Conservation (phyloP, 2,888 invertebrate genomes). For the Melipona beecheii region DNA sequence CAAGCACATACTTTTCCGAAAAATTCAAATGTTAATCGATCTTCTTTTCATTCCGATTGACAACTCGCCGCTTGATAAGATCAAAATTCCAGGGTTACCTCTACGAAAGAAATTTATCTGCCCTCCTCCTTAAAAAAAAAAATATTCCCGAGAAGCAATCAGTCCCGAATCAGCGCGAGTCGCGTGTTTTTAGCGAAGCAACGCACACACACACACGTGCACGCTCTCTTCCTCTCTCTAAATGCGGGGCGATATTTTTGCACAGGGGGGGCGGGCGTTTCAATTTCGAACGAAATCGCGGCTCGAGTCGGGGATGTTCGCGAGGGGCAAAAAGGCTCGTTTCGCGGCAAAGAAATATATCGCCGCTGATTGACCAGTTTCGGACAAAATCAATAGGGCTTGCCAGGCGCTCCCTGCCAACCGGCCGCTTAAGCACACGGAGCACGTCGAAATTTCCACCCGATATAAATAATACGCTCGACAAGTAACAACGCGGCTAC, state of each 20-base stretch:
- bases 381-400: conserved; percentile 68
- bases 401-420: conserved; percentile 54
- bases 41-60: too few species aligned
- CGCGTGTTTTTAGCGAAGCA: neutral
- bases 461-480: conserved; percentile 59
- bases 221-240: neutral
- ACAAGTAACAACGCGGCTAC: neutral
- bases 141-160: neutral
- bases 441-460: conserved; percentile 55
- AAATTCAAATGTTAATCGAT: too few species aligned
- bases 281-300: neutral
- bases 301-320: neutral
- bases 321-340: conserved; percentile 45
- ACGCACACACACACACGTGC: neutral
- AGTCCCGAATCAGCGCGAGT: too few species aligned
- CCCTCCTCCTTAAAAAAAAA: neutral
- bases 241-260: neutral
- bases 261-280: neutral
- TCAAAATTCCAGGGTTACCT: neutral
- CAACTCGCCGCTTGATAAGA: too few species aligned
- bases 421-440: conserved; percentile 38
- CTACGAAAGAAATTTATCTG: neutral
- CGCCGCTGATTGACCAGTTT: conserved; percentile 65
- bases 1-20: too few species aligned
- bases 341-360: conserved; percentile 62